Evolutionary conservation across 2,113 vertebrate genomes (phyloP), one percentile per base, ranked within the genome.

Genomic region (Hydrolagus affinis): DNA sequence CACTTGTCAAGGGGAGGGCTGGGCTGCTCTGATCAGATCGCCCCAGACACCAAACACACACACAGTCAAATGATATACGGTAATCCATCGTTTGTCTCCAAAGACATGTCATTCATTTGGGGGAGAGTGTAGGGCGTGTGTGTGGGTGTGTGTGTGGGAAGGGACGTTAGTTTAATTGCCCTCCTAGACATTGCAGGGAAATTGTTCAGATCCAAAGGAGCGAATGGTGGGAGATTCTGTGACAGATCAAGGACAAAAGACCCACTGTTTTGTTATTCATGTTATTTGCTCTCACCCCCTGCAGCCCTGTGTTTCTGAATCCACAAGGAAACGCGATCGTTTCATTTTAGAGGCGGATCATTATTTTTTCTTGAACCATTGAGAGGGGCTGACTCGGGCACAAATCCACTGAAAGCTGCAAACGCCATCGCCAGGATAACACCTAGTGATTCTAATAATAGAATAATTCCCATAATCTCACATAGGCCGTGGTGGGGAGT

Each of bases 31-130:
- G n/a, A n/a, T n/a, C n/a, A n/a, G n/a, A n/a, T n/a, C n/a, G n/a
- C n/a, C n/a, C n/a, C n/a, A n/a, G n/a, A n/a, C n/a, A n/a, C n/a
- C n/a, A n/a, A n/a, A n/a, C n/a, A n/a, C n/a, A n/a, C n/a, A n/a
- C n/a, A n/a, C n/a, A n/a, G n/a, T n/a, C n/a, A n/a, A n/a, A n/a
- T n/a, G n/a, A n/a, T n/a, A n/a, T n/a, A n/a, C n/a, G n/a, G n/a
- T n/a, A n/a, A n/a, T n/a, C n/a, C n/a, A n/a, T n/a, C n/a, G n/a
- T n/a, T n/a, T n/a, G n/a, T n/a, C n/a, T n/a, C n/a, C n/a, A n/a
- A n/a, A n/a, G n/a, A n/a, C n/a, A n/a, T n/a, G n/a, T n/a, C 25
- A 64, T 83, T 66, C 60, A 11, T 72, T 74, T 23, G 68, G 85
- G 17, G 66, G n/a, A n/a, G 21, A 59, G 57, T 2, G 30, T 32